Evolutionary conservation across 2,888 invertebrate genomes (phyloP), one percentile per base, ranked within the genome.

Genomic region (Bursaphelenchus okinawaensis): DNA sequence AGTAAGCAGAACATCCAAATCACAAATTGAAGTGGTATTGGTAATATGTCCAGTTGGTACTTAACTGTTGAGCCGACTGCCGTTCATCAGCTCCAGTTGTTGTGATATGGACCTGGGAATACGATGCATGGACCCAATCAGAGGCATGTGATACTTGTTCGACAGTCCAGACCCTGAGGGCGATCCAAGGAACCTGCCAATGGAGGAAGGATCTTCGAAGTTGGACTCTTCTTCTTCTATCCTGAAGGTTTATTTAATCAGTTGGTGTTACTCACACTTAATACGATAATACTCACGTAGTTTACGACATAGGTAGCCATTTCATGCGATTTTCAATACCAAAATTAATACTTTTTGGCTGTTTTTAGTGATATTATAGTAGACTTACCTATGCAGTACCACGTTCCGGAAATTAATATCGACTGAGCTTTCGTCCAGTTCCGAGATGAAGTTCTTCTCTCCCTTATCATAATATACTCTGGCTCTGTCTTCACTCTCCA

Each of bases 171-270:
- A 68, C 23, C 66, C 66, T 26, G 55, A 57, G n/a, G 61, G 29
- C n/a, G 60, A 59, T 20, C 2, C 50, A 16, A 59, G 60, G 28
- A 59, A 59, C 8, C 51, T 31, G 19, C 60, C 50, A 24, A 62
- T 63, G n/a, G 31, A 63, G 16, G 63, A 63, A 8, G 63, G 31
- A 19, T 69, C 71, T 22, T 70, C 73, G 26, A 40, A 61, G 7
- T 62, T 67, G 55, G 74, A 74, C 29, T 67, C 74, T 58, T 75
- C 75, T 68, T 75, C 75, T 40, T 75, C 75, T 28, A 75, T 75
- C 61, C 74, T 71, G 51, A n/a, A n/a, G n/a, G n/a, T n/a, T 62
- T 26, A n/a, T 57, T 29, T 7, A 24, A 23, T n/a, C n/a, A n/a
- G n/a, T n/a, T n/a, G n/a, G n/a, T n/a, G n/a, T n/a, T n/a, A n/a